Percentiles rank a stretch among this genome's conserved stretches.
These are phyloP conservation scores for Caenorhabditis auriculariae DNA, from an alignment of 2,888 invertebrate species.

Conservation along the genomic window DNA sequence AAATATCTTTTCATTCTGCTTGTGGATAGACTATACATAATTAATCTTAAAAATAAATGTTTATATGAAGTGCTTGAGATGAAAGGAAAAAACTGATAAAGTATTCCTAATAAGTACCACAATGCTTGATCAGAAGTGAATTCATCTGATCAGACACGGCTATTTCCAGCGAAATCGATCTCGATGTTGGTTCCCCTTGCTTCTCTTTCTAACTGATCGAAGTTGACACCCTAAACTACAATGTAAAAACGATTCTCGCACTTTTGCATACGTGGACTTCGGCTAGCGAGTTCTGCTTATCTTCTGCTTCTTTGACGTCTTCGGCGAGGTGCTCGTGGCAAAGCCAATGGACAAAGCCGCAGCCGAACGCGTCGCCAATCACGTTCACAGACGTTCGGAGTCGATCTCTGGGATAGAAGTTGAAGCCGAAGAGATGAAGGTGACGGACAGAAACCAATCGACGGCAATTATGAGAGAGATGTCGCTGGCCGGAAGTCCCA, in stretches of 20 bases:
- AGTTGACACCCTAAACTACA: slow-evolving; percentile 19
- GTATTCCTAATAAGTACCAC: too few species aligned
- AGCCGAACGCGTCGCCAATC: slow-evolving; percentile 89
- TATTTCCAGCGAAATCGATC: too few species aligned
- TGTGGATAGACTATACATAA: too few species aligned
- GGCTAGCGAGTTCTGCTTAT: slow-evolving; percentile 4
- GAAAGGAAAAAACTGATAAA: too few species aligned
- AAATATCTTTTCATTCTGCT: too few species aligned
- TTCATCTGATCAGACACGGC: too few species aligned
- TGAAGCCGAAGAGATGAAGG: too few species aligned
- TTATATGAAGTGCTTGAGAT: too few species aligned
- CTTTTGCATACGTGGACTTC: neutral
- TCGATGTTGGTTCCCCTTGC: too few species aligned
- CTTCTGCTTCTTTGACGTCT: slow-evolving; percentile 24
- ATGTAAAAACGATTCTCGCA: neutral
- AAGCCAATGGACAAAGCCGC: slow-evolving; percentile 76
- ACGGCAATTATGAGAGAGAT: slow-evolving; percentile 67
- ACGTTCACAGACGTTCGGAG: slow-evolving; percentile 82
- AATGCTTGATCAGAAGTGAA: too few species aligned
- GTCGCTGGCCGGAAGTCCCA: slow-evolving; percentile 66
- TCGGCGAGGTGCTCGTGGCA: slow-evolving; percentile 37
- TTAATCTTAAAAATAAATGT: too few species aligned
- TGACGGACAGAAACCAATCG: slow-evolving; percentile 68
- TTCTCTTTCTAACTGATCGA: slow-evolving; percentile 20
- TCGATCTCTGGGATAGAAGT: slow-evolving; percentile 66